Percentiles rank a stretch among this genome's conserved stretches.
phyloP scores from a whole-genome alignment of 1,140 invertebrate species.

The Drosophila pruinosa region DNA sequence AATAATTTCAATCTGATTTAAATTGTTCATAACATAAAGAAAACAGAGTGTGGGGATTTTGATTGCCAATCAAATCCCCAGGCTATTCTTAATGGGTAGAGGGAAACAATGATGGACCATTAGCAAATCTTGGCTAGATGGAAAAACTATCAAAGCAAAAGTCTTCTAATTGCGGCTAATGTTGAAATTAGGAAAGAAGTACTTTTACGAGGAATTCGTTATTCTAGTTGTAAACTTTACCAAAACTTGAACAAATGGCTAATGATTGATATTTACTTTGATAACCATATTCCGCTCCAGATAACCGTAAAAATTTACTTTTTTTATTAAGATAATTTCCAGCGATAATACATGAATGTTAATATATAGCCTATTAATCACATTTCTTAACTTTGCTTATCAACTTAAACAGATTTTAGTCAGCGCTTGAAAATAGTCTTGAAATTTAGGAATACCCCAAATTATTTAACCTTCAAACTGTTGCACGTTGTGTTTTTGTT shows the following conservation, averaged over 20 bases:
- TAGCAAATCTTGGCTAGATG: not conserved
- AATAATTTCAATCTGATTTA: not conserved
- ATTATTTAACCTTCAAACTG: conserved; percentile 9
- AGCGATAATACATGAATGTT: no score
- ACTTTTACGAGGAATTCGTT: conserved; percentile 44
- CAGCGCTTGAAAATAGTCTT: no score
- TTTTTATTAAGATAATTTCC: no score
- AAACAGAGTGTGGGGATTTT: conserved; percentile 9
- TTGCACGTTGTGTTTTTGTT: conserved; percentile 35
- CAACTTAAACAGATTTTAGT: no score
- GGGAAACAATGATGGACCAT: conserved; percentile 17
- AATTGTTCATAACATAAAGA: conserved; percentile 19
- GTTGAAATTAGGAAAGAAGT: conserved; percentile 23
- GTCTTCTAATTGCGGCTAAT: conserved; percentile 35
- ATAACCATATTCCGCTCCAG: no score
- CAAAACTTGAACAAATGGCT: not conserved
- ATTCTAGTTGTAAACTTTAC: conserved; percentile 32
- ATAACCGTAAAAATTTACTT: no score
- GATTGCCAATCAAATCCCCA: conserved; percentile 26
- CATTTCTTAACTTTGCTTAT: no score
- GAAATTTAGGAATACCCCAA: not conserved
- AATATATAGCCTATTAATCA: no score
- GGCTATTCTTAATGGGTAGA: conserved; percentile 38
- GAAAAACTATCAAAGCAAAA: conserved; percentile 23
- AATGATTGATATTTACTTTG: not conserved